Evolutionary conservation across 2,888 invertebrate genomes (phyloP).

Genomic region (Lypha dubia): DNA sequence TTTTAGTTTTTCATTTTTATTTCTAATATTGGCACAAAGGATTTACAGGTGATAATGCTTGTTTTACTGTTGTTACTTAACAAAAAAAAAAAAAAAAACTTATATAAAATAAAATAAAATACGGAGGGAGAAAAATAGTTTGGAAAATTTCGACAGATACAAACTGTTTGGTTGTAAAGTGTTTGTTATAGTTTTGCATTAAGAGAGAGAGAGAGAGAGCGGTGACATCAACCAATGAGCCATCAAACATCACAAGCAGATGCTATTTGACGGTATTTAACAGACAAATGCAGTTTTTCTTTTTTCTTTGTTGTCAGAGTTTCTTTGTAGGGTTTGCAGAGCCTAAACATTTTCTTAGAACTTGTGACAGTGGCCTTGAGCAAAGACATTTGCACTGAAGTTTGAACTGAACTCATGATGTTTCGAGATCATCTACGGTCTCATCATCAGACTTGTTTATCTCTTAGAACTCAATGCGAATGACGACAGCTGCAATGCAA

Average conservation of each 20-base stretch:
- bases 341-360: no score
- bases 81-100: no score
- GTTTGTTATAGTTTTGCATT: slow-evolving; percentile 38
- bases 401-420: no score
- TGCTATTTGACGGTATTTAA: slow-evolving; percentile 64
- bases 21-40: slow-evolving; percentile 79
- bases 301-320: background rate
- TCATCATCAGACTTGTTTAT: no score
- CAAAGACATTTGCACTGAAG: no score
- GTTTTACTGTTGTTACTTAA: slow-evolving; percentile 37
- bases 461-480: no score
- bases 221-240: slow-evolving; percentile 54
- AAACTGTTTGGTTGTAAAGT: slow-evolving; percentile 37
- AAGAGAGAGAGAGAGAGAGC: slow-evolving; percentile 18
- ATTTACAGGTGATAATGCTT: slow-evolving; percentile 81
- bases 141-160: slow-evolving; percentile 42
- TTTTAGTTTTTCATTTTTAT: slow-evolving; percentile 6
- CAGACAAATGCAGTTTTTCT: slow-evolving; percentile 32
- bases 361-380: no score
- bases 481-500: no score
- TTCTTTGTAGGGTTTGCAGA: slow-evolving; percentile 17
- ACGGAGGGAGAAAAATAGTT: slow-evolving; percentile 19
- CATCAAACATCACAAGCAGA: slow-evolving; percentile 52
- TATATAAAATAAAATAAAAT: slow-evolving; percentile 10
- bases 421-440: no score